Conservation (phyloP, 1,140 invertebrate genomes). For the Aricia agestis region DNA sequence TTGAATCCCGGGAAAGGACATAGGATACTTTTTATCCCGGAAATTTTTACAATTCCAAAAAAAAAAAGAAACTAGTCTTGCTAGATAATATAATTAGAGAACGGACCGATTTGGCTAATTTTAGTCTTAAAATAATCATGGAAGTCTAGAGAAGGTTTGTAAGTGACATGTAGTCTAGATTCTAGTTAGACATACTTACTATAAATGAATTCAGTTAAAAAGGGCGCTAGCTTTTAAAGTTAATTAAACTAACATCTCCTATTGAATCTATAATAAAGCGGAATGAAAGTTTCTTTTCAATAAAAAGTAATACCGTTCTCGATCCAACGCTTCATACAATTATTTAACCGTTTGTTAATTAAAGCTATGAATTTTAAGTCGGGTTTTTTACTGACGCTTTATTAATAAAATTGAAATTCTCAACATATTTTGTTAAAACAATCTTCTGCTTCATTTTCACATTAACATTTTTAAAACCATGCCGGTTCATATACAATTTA, state of each 20-base stretch:
- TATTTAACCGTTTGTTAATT: not conserved
- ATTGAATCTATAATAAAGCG: not conserved
- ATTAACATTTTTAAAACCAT: not conserved
- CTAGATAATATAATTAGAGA: no score
- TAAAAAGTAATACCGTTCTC: not conserved
- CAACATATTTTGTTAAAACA: not conserved
- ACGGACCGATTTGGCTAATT: no score
- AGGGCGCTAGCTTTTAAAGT: no score
- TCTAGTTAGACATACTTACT: no score
- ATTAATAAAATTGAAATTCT: not conserved
- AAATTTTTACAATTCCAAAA: no score
- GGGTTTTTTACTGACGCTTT: not conserved
- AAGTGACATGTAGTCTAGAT: no score
- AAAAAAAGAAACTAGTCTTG: no score
- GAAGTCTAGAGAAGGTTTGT: no score
- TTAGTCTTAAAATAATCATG: no score
- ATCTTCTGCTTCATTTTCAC: not conserved
- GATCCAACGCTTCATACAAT: not conserved
- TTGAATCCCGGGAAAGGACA: no score
- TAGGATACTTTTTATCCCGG: no score
- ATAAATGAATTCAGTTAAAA: no score
- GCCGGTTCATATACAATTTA: not conserved
- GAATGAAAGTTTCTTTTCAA: not conserved
- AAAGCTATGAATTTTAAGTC: not conserved
- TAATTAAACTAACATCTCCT: not conserved